These are phyloP conservation scores for Lasioglossum oenotherae DNA, from an alignment of 2,888 invertebrate genomes.

Conservation along the genomic window DNA sequence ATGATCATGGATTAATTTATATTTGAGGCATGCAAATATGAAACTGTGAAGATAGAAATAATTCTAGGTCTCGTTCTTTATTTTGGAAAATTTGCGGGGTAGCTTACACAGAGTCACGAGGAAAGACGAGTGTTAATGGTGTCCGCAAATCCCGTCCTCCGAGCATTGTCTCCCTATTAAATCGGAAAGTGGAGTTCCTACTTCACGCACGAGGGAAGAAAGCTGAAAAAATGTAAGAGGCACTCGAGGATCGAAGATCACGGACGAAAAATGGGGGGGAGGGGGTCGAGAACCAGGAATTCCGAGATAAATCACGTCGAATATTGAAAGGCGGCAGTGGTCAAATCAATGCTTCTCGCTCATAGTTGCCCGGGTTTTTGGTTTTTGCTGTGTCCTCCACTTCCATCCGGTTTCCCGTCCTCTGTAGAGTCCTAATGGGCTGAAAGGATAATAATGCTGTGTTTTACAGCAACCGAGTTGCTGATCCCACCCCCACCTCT, in stretches of 20 bases:
- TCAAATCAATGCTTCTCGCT: constrained; percentile 81
- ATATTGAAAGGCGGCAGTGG: constrained; percentile 76
- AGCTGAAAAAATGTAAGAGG: constrained; percentile 35
- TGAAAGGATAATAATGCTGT: constrained; percentile 82
- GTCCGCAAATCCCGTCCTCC: not conserved
- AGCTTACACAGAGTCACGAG: too few relatives aligned
- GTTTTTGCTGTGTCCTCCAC: constrained; percentile 75
- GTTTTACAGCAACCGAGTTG: constrained; percentile 78
- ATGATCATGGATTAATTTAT: too few relatives aligned
- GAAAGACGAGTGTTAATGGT: too few relatives aligned
- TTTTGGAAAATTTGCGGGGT: too few relatives aligned
- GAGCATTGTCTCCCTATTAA: not conserved
- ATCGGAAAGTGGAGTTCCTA: not conserved
- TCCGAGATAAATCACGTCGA: constrained; percentile 77
- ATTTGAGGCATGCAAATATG: too few relatives aligned
- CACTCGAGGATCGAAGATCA: constrained; percentile 58
- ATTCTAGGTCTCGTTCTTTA: too few relatives aligned
- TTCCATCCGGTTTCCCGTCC: constrained; percentile 70
- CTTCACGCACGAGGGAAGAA: constrained; percentile 31
- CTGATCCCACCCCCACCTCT: not conserved
- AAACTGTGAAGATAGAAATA: too few relatives aligned
- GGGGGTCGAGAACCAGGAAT: constrained; percentile 74
- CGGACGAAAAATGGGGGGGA: constrained; percentile 72
- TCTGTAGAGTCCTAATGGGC: constrained; percentile 79
- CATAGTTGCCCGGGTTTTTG: constrained; percentile 80